Conservation (phyloP, 2,113 vertebrate genomes). For the Neotoma lepida region DNA sequence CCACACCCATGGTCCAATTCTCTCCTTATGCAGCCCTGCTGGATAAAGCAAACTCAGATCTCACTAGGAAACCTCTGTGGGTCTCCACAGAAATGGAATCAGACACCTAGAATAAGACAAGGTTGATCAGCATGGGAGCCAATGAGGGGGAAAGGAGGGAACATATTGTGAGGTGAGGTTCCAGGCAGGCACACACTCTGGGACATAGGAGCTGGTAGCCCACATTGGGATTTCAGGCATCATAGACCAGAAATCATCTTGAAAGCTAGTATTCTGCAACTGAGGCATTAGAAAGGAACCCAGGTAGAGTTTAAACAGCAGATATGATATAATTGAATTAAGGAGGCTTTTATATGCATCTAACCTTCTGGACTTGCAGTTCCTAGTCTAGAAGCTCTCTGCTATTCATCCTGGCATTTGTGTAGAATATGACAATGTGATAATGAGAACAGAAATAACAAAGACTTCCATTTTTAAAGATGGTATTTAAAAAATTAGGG, state of each 20-base stretch:
- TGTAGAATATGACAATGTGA: neutral
- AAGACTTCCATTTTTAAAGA: neutral
- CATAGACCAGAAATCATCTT: neutral
- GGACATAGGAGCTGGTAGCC: neutral
- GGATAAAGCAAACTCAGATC: too few species aligned
- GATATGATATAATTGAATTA: slow-evolving; percentile 1
- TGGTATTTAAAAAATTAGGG: neutral
- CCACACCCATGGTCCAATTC: too few species aligned
- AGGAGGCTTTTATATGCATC: neutral
- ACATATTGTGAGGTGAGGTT: neutral
- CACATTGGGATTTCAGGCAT: neutral
- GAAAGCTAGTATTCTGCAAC: neutral
- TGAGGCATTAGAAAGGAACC: neutral
- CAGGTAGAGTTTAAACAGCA: neutral
- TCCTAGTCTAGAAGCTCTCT: neutral
- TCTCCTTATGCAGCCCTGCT: too few species aligned
- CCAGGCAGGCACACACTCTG: too few species aligned
- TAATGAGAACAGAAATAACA: neutral
- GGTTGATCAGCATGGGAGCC: neutral
- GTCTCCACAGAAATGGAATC: neutral
- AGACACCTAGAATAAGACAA: neutral
- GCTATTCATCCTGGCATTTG: neutral
- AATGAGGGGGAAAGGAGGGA: neutral
- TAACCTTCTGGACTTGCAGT: neutral
- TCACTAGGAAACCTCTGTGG: too few species aligned